Percentiles rank a stretch among this genome's conserved stretches.
These are phyloP conservation scores for Aurelia sp. DNA, from an alignment of 30 jellyfish, hydroid and myxozoan species.

Conservation along the genomic window DNA sequence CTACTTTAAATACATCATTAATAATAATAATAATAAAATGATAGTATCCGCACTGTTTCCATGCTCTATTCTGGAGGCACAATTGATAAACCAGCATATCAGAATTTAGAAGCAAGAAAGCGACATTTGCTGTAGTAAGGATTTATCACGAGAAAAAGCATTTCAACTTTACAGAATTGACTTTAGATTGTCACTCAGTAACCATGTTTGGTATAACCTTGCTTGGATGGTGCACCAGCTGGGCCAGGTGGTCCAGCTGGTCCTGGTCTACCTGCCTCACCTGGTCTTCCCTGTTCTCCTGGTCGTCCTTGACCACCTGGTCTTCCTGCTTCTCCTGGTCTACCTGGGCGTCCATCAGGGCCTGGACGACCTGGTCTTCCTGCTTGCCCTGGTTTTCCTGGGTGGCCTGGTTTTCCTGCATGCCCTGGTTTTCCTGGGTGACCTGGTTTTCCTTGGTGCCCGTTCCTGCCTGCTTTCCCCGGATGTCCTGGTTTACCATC, in stretches of 20 bases:
- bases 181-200: conserved; percentile 5
- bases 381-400: conserved; percentile 2
- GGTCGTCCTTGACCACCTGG: conserved; percentile 33
- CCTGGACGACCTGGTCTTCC: not conserved
- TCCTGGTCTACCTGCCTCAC: conserved; percentile 42
- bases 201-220: conserved; percentile 12
- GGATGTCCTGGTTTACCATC: too few relatives aligned
- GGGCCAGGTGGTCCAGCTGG: conserved; percentile 43
- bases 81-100: too few relatives aligned
- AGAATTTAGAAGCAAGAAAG: too few relatives aligned
- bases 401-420: not conserved
- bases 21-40: too few relatives aligned
- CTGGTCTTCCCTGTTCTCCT: conserved; percentile 40
- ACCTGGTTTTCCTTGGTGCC: not conserved
- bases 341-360: conserved; percentile 10
- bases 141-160: too few relatives aligned
- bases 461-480: not conserved
- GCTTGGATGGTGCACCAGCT: conserved; percentile 7
- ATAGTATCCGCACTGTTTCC: too few relatives aligned
- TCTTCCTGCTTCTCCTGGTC: conserved; percentile 40
- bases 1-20: too few relatives aligned
- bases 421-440: conserved; percentile 2
- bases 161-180: not conserved
- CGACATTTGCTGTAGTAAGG: too few relatives aligned
- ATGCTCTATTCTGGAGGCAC: too few relatives aligned